Evolutionary conservation across 1,140 invertebrate species (phyloP).

Genomic region (Chelonus insularis): DNA sequence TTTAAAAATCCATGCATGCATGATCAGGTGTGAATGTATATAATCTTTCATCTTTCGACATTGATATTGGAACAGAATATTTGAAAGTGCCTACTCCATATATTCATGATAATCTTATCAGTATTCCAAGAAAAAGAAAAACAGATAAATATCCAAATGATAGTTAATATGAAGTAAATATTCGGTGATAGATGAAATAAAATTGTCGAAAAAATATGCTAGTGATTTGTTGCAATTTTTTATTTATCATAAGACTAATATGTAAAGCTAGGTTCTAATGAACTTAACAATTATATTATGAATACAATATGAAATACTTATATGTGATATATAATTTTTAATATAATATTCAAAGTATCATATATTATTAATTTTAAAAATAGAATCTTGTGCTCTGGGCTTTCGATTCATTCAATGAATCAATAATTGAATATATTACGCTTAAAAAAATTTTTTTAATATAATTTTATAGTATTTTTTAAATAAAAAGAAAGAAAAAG

Average conservation of each 20-base stretch:
- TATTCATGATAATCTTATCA: constrained; percentile 9
- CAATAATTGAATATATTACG: no score
- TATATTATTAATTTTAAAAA: constrained; percentile 44
- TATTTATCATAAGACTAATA: not conserved
- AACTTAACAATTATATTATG: constrained; percentile 45
- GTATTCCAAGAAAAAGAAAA: not conserved
- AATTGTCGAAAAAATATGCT: no score
- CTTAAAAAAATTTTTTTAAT: no score
- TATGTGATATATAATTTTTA: constrained; percentile 53
- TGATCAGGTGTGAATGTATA: constrained; percentile 5
- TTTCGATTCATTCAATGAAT: constrained; percentile 5
- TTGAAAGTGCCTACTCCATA: constrained; percentile 27
- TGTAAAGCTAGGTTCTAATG: constrained; percentile 22
- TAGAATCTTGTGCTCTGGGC: constrained; percentile 39
- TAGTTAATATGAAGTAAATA: not conserved
- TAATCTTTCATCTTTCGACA: constrained; percentile 9
- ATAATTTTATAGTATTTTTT: no score
- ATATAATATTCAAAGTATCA: constrained; percentile 44
- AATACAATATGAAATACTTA: constrained; percentile 44
- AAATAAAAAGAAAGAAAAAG: no score
- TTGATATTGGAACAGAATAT: constrained; percentile 23
- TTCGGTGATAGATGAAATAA: no score
- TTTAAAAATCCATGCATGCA: not conserved
- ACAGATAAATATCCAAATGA: not conserved
- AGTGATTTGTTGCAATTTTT: no score